Evolutionary conservation across 2,113 vertebrate species (phyloP).

Genomic region (Camelus bactrianus): DNA sequence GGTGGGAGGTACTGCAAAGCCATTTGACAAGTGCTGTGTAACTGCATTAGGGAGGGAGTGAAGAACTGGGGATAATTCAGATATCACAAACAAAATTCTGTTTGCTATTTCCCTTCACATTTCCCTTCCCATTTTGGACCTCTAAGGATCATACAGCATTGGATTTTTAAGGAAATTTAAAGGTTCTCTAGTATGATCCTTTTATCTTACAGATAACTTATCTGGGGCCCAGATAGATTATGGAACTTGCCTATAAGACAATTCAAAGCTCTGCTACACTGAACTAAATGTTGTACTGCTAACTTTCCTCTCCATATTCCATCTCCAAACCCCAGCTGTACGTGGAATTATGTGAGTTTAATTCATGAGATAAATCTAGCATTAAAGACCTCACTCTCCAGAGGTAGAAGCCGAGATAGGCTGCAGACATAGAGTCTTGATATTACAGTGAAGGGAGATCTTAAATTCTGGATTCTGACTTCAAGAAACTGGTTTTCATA

Average conservation of each 20-base stretch:
- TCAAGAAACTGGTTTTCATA: neutral
- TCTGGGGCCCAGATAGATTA: neutral
- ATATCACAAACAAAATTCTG: neutral
- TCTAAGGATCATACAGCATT: neutral
- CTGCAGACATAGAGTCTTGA: neutral
- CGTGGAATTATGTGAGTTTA: neutral
- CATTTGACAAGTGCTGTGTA: neutral
- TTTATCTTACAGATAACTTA: neutral
- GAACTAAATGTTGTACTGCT: neutral
- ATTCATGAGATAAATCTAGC: neutral
- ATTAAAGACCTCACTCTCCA: neutral
- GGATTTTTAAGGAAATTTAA: neutral
- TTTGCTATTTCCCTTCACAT: neutral
- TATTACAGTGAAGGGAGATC: neutral
- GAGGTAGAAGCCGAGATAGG: neutral
- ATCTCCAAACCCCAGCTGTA: neutral
- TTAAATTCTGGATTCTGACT: conserved; percentile 19
- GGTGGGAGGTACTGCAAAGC: neutral
- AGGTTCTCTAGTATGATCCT: neutral
- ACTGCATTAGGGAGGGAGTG: neutral
- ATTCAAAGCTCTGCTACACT: neutral
- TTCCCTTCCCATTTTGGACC: neutral
- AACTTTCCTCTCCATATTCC: neutral
- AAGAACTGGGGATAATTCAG: neutral
- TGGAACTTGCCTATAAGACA: neutral